A percentile compares a stretch with the other conserved stretches of the same genome.
phyloP scores from a whole-genome alignment of 92 coral and sea anemone species.

The Epizoanthus scotinus region DNA sequence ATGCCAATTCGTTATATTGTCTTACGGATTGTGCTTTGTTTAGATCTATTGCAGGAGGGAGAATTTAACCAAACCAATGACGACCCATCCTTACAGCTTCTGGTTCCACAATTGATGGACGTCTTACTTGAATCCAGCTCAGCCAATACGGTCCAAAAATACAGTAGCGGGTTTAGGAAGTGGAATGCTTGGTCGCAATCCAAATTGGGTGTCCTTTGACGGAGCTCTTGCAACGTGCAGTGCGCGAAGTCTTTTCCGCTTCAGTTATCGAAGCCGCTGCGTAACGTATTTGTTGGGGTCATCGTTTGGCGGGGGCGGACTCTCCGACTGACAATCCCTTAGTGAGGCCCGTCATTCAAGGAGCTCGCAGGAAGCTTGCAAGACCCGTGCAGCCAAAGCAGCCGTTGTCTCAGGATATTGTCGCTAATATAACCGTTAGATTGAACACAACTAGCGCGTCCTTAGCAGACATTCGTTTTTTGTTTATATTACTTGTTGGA shows the following conservation, averaged over 20 bases:
- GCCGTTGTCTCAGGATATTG: not conserved
- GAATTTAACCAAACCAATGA: not conserved
- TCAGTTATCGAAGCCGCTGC: slow-evolving; percentile 12
- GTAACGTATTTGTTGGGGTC: slow-evolving; percentile 34
- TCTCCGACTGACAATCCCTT: slow-evolving; percentile 10
- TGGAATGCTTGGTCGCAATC: slow-evolving; percentile 42
- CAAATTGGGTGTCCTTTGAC: slow-evolving; percentile 32
- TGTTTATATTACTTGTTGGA: slow-evolving; percentile 37
- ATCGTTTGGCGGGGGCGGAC: not conserved
- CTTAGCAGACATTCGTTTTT: slow-evolving; percentile 24
- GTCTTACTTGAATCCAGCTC: slow-evolving; percentile 1
- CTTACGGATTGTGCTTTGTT: not conserved
- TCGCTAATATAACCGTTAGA: slow-evolving; percentile 1
- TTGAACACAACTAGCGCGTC: slow-evolving; percentile 21
- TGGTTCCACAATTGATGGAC: slow-evolving; percentile 14
- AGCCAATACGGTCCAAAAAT: slow-evolving; percentile 23
- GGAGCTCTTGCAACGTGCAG: slow-evolving; percentile 20
- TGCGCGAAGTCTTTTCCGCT: slow-evolving; percentile 20
- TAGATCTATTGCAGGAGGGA: slow-evolving; percentile 11
- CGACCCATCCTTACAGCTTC: not conserved
- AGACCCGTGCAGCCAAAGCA: slow-evolving; percentile 35
- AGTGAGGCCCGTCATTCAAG: slow-evolving; percentile 20
- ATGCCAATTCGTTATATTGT: no score
- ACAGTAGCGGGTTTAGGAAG: slow-evolving; percentile 36
- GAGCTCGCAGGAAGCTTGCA: slow-evolving; percentile 29